Percentiles rank a stretch among this genome's conserved stretches.
Conservation (phyloP, 2,113 vertebrate species). For the Hucho hucho region DNA sequence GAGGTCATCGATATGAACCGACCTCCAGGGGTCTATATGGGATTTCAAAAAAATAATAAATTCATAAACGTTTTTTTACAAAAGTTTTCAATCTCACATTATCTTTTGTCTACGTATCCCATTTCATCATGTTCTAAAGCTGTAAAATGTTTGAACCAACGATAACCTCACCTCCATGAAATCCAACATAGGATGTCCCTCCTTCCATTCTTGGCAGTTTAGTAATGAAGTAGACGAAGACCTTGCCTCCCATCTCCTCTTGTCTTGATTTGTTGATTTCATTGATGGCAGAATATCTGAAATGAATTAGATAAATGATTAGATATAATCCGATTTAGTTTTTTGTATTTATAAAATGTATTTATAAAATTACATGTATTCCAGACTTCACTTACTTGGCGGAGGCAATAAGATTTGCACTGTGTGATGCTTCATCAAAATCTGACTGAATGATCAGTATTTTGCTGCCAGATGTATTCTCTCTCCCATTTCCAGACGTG, state of each 20-base stretch:
- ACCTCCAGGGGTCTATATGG: slow-evolving; percentile 85
- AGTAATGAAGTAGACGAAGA: slow-evolving; percentile 89
- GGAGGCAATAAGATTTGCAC: slow-evolving; percentile 87
- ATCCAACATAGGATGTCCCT: slow-evolving; percentile 84
- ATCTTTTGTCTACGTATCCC: background rate
- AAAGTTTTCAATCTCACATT: background rate
- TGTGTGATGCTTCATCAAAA: slow-evolving; percentile 80
- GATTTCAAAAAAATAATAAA: background rate
- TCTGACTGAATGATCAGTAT: slow-evolving; percentile 90
- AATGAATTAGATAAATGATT: slow-evolving; percentile 9
- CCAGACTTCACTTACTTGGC: slow-evolving; percentile 80
- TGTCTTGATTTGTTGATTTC: slow-evolving; percentile 83
- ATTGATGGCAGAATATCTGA: slow-evolving; percentile 87
- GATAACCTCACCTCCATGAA: slow-evolving; percentile 83
- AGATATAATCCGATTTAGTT: background rate
- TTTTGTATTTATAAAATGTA: background rate
- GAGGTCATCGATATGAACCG: slow-evolving; percentile 93
- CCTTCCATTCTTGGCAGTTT: slow-evolving; percentile 88
- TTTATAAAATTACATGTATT: slow-evolving; percentile 1
- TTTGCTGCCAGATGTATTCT: slow-evolving; percentile 59
- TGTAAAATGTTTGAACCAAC: background rate
- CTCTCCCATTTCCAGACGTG: slow-evolving; percentile 22
- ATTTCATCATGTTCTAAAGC: background rate
- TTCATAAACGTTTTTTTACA: background rate
- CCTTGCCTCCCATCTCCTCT: slow-evolving; percentile 39